phyloP scores from a whole-genome alignment of 2,113 vertebrate species.

The Rhynchomys soricoides region DNA sequence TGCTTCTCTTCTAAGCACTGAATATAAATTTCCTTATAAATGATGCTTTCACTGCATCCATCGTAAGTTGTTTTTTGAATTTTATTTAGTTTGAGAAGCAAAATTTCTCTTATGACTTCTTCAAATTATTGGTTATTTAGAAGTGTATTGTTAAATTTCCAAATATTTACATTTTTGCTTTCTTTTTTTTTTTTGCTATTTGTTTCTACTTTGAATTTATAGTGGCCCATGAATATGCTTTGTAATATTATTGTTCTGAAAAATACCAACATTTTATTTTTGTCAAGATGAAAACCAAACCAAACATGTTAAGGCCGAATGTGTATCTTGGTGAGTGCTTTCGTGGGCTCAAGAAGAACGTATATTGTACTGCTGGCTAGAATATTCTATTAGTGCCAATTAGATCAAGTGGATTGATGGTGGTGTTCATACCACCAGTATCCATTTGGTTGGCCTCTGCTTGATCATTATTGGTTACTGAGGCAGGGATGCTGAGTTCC shows the following conservation, averaged over 20 bases:
- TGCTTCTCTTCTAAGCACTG: background rate
- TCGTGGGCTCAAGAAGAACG: background rate
- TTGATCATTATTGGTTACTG: slow-evolving; percentile 43
- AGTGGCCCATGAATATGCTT: background rate
- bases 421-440: background rate
- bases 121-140: slow-evolving; percentile 5
- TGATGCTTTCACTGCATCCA: background rate
- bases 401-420: slow-evolving; percentile 37
- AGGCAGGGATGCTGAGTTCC: background rate
- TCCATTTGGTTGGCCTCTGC: slow-evolving; percentile 27
- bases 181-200: background rate
- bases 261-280: background rate
- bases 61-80: background rate
- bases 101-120: slow-evolving; percentile 18
- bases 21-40: background rate
- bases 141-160: background rate
- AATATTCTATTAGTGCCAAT: slow-evolving; percentile 33
- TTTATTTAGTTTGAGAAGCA: slow-evolving; percentile 4
- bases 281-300: background rate
- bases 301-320: background rate
- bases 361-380: background rate
- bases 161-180: background rate
- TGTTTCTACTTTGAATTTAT: background rate
- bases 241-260: slow-evolving; percentile 15
- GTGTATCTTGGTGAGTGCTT: background rate